Evolutionary conservation across 2,113 vertebrate species (phyloP).

Genomic region (Proterorhinus semilunaris): DNA sequence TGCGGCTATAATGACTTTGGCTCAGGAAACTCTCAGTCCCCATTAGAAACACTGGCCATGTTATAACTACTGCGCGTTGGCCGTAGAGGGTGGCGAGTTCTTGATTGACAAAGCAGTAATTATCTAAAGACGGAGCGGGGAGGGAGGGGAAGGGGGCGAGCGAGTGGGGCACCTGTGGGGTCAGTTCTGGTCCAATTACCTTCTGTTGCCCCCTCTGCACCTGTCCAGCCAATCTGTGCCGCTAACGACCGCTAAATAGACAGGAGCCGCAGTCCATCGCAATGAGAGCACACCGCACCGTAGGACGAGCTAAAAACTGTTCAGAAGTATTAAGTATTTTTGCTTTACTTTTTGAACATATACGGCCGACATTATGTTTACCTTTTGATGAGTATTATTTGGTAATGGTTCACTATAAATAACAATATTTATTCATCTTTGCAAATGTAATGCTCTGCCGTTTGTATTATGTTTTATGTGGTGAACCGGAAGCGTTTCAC

Average conservation of each 20-base stretch:
- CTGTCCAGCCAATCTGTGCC: slow-evolving; percentile 52
- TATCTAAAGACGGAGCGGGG: slow-evolving; percentile 41
- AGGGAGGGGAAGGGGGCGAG: neutral
- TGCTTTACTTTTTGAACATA: no score
- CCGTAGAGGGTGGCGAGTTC: neutral
- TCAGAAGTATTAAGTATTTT: neutral
- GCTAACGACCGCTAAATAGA: slow-evolving; percentile 55
- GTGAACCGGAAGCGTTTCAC: no score
- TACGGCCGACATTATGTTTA: no score
- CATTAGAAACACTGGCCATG: slow-evolving; percentile 24
- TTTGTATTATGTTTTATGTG: no score
- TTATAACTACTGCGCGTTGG: slow-evolving; percentile 14
- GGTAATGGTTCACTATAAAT: no score
- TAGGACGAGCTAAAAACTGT: neutral
- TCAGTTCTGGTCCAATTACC: slow-evolving; percentile 48
- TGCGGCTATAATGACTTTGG: slow-evolving; percentile 12
- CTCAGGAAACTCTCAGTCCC: slow-evolving; percentile 23
- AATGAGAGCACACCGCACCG: slow-evolving; percentile 29
- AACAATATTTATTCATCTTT: no score
- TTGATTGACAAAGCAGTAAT: slow-evolving; percentile 56
- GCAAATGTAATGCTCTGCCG: no score
- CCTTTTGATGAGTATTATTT: no score
- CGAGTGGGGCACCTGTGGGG: slow-evolving; percentile 37
- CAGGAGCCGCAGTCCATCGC: slow-evolving; percentile 40
- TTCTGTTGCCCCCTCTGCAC: slow-evolving; percentile 49